Evolutionary conservation across 2,797 vertebrate species (phyloP).

Genomic region (Micropoecilia bifurca): DNA sequence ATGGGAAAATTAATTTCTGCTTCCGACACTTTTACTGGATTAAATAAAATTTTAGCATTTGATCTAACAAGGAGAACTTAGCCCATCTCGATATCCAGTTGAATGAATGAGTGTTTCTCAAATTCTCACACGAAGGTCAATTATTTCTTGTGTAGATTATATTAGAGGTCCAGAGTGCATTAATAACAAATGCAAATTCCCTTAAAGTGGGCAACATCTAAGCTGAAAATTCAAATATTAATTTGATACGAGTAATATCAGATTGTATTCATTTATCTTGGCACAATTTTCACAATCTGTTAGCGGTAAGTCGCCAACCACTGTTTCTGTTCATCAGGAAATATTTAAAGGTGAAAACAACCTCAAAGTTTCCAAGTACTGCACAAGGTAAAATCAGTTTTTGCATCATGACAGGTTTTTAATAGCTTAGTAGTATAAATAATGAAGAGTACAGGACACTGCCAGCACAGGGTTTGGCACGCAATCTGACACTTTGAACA

Average conservation of each 20-base stretch:
- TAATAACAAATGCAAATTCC: background rate
- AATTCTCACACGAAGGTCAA: background rate
- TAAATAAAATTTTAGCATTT: background rate
- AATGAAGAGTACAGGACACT: background rate
- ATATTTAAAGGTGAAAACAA: constrained; percentile 34
- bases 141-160: background rate
- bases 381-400: background rate
- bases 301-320: constrained; percentile 31
- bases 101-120: background rate
- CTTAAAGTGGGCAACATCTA: constrained; percentile 4
- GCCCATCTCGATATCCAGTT: background rate
- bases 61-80: background rate
- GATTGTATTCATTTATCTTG: constrained; percentile 12
- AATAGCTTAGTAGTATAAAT: background rate
- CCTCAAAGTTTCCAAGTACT: background rate
- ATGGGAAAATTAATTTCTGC: background rate
- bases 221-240: constrained; percentile 17
- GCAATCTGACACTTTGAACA: background rate
- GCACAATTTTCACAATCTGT: constrained; percentile 21
- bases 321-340: constrained; percentile 13
- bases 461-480: background rate
- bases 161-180: background rate
- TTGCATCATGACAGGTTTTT: background rate
- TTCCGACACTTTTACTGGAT: background rate
- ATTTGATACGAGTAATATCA: constrained; percentile 3